Conservation (phyloP, 2,113 vertebrate species). For the Myotis lucifugus region DNA sequence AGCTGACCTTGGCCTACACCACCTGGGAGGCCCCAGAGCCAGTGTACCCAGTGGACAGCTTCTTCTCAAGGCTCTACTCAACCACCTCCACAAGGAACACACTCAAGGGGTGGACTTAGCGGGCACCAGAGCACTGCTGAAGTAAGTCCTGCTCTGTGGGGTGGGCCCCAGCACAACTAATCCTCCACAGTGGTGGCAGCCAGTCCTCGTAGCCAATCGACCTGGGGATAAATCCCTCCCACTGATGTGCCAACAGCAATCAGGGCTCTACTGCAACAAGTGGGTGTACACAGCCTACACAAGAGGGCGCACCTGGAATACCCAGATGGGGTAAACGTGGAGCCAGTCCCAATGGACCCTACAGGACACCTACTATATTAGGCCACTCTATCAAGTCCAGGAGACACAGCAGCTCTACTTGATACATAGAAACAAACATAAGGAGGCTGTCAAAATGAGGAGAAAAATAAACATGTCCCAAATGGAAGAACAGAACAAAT, state of each 20-base stretch:
- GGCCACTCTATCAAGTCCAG: background rate
- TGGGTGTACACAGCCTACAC: background rate
- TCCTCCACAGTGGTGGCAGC: background rate
- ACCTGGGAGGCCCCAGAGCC: background rate
- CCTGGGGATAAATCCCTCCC: background rate
- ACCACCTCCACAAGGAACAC: background rate
- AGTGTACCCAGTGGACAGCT: background rate
- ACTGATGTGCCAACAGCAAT: background rate
- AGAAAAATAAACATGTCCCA: background rate
- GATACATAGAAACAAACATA: background rate
- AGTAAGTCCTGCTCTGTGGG: background rate
- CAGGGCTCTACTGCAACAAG: background rate
- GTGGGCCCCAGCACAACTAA: background rate
- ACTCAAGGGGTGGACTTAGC: background rate
- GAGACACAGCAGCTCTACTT: background rate
- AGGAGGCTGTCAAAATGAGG: background rate
- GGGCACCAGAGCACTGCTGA: background rate
- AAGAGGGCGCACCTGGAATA: background rate
- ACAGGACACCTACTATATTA: background rate
- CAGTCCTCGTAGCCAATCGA: background rate
- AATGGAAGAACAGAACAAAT: background rate
- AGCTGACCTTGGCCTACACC: background rate
- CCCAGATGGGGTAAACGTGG: background rate
- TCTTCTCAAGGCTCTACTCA: background rate
- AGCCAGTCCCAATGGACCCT: background rate